phyloP scores from a whole-genome alignment of 2,797 vertebrate genomes.

The Rhabdophis nuchalis region DNA sequence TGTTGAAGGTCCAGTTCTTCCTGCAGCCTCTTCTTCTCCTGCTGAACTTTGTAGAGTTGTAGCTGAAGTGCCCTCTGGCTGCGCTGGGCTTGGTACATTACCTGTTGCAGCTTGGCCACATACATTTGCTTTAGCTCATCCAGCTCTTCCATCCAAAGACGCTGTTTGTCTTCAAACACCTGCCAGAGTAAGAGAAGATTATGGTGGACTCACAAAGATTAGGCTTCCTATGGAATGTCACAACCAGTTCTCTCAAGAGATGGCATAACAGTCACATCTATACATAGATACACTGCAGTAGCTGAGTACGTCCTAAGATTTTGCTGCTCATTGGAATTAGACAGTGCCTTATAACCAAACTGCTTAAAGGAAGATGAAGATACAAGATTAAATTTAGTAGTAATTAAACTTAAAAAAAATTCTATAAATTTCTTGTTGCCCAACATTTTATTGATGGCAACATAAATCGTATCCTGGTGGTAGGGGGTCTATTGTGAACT shows the following conservation, averaged over 20 bases:
- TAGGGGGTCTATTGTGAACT: background rate
- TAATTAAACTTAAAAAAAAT: background rate
- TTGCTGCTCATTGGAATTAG: background rate
- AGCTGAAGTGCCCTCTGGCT: conserved; percentile 88
- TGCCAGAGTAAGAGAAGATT: conserved; percentile 50
- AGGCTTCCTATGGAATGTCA: background rate
- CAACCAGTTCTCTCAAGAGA: background rate
- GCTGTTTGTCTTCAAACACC: conserved; percentile 94
- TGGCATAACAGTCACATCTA: background rate
- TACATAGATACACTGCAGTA: background rate
- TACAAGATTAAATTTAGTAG: background rate
- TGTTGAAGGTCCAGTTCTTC: conserved; percentile 82
- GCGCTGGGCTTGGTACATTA: conserved; percentile 91
- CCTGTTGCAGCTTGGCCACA: conserved; percentile 85
- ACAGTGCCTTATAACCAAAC: background rate
- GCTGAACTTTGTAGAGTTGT: conserved; percentile 90
- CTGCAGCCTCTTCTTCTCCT: conserved; percentile 87
- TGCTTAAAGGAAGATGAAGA: background rate
- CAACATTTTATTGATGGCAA: background rate
- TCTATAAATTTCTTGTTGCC: background rate
- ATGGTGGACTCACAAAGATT: background rate
- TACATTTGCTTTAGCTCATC: conserved; percentile 93
- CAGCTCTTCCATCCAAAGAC: conserved; percentile 90
- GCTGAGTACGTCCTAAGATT: background rate
- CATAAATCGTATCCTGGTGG: background rate